Evolutionary conservation across 2,113 vertebrate genomes (phyloP).

Genomic region (Misgurnus anguillicaudatus): DNA sequence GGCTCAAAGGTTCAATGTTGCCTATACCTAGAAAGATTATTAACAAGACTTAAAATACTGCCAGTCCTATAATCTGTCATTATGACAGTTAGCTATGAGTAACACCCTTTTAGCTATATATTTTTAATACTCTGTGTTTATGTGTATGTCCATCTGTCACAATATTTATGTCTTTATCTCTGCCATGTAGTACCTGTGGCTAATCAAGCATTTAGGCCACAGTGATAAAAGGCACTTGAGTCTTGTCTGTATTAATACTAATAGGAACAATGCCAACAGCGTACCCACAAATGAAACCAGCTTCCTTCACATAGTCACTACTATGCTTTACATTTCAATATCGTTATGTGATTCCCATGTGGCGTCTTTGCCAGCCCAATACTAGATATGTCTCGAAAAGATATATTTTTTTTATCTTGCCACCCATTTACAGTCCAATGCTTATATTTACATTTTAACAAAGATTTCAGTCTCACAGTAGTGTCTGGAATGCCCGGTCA

Average conservation of each 20-base stretch:
- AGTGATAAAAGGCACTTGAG: constrained; percentile 48
- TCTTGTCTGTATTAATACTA: constrained; percentile 23
- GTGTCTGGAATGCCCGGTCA: constrained; percentile 65
- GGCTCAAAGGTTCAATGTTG: not conserved
- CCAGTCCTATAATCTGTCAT: constrained; percentile 38
- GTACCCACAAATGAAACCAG: constrained; percentile 33
- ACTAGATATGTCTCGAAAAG: constrained; percentile 52
- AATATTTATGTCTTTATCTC: constrained; percentile 11
- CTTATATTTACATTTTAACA: constrained; percentile 74
- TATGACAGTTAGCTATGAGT: constrained; percentile 25
- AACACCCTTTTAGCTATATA: not conserved
- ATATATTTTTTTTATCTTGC: constrained; percentile 54
- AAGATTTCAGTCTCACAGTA: constrained; percentile 61
- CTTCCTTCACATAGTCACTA: constrained; percentile 26
- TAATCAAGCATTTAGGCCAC: constrained; percentile 32
- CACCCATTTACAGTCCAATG: constrained; percentile 65
- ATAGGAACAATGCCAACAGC: constrained; percentile 11
- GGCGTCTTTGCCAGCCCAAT: constrained; percentile 12
- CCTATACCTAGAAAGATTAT: constrained; percentile 30
- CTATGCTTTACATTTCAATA: constrained; percentile 37
- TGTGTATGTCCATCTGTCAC: not conserved
- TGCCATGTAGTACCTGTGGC: constrained; percentile 16
- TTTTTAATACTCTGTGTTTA: not conserved
- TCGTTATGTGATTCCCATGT: not conserved
- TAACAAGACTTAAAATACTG: constrained; percentile 51